Evolutionary conservation across 2,888 invertebrate genomes (phyloP).

Genomic region (Spodoptera littoralis): DNA sequence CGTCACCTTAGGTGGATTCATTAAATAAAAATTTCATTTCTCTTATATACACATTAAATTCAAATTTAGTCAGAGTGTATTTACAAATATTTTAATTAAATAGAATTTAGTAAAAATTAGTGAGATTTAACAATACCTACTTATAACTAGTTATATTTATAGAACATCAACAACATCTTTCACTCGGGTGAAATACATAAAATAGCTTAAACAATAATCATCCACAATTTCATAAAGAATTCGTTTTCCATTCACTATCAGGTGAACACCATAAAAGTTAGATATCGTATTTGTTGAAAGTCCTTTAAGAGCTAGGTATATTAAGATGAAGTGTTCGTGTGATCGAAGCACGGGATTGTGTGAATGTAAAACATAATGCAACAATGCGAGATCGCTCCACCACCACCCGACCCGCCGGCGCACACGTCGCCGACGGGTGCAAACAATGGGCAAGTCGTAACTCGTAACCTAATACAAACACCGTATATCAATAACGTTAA

Average conservation of each 20-base stretch:
- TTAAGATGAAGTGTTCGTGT: constrained; percentile 65
- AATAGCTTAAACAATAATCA: constrained; percentile 77
- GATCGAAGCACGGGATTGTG: constrained; percentile 62
- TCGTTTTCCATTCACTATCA: constrained; percentile 73
- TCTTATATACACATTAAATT: constrained; percentile 89
- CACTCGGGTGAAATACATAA: constrained; percentile 83
- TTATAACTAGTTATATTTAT: constrained; percentile 81
- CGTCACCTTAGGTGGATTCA: constrained; percentile 86
- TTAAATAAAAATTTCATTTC: constrained; percentile 86
- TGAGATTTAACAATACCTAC: constrained; percentile 88
- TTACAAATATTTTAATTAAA: constrained; percentile 90
- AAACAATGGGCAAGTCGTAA: constrained; percentile 66
- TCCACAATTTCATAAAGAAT: constrained; percentile 79
- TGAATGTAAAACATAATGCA: constrained; percentile 59
- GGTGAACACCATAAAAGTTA: constrained; percentile 75
- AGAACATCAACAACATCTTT: constrained; percentile 88
- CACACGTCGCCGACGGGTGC: constrained; percentile 36
- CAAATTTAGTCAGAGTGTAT: constrained; percentile 89
- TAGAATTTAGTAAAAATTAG: constrained; percentile 89
- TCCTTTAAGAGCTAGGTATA: constrained; percentile 64
- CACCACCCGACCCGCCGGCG: constrained; percentile 28
- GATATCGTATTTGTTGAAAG: constrained; percentile 61
- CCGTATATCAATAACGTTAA: constrained; percentile 83
- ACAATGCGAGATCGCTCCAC: constrained; percentile 63
- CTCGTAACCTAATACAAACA: constrained; percentile 78